phyloP scores from a whole-genome alignment of 2,888 invertebrate species.

The Mesorhabditis belari region DNA sequence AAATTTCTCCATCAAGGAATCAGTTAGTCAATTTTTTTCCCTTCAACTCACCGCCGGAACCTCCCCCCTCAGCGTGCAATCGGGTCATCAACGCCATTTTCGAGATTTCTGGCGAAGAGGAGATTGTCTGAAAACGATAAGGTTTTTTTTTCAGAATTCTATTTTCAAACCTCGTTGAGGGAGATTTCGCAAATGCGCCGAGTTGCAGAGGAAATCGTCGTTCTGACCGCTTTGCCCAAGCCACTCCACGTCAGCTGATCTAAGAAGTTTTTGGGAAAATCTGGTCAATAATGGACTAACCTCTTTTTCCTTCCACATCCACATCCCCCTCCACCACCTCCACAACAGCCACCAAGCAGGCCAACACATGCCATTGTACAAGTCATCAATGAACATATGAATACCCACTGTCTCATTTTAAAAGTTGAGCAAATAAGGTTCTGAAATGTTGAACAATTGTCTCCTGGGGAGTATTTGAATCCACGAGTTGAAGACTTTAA shows the following conservation, averaged over 20 bases:
- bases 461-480: too few species aligned
- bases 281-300: not conserved
- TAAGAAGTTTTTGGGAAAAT: too few species aligned
- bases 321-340: conserved; percentile 1
- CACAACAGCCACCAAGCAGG: not conserved
- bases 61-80: not conserved
- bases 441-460: too few species aligned
- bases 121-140: not conserved
- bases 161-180: too few species aligned
- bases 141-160: not conserved
- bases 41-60: too few species aligned
- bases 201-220: not conserved
- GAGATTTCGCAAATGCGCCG: not conserved
- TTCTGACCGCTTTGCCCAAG: not conserved
- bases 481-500: too few species aligned
- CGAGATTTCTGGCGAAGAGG: not conserved
- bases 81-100: not conserved
- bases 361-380: not conserved
- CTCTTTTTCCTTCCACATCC: not conserved
- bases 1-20: too few species aligned
- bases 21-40: too few species aligned
- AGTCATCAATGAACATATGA: too few species aligned
- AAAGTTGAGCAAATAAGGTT: too few species aligned
- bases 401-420: too few species aligned
- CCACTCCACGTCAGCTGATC: not conserved